These are phyloP conservation scores for Muscicapa adusta DNA, from an alignment of 2,113 vertebrate species.

Conservation along the genomic window DNA sequence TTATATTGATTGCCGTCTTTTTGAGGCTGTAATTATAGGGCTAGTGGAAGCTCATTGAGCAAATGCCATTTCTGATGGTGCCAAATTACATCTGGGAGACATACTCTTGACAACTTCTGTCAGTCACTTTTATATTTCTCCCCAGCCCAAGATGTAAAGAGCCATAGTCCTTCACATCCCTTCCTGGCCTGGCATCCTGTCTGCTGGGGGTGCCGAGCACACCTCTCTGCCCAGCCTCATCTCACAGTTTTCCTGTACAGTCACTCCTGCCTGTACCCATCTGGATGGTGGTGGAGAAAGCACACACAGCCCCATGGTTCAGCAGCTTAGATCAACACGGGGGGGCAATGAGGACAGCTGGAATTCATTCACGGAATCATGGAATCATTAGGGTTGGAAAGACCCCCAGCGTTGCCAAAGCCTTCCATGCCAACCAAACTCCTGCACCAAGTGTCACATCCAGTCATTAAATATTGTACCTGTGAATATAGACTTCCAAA, in stretches of 20 bases:
- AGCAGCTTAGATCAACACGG: neutral
- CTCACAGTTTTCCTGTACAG: neutral
- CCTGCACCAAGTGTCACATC: neutral
- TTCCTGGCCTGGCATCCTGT: neutral
- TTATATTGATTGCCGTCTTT: neutral
- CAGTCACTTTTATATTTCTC: neutral
- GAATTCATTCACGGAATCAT: neutral
- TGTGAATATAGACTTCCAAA: neutral
- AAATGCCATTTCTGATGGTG: neutral
- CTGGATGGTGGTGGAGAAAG: neutral
- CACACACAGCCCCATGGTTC: neutral
- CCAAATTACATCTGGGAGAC: accelerated
- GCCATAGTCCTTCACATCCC: neutral
- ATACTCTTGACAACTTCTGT: neutral
- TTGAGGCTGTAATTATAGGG: neutral
- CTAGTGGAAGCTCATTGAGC: neutral
- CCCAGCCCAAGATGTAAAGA: neutral
- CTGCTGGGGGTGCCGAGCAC: neutral
- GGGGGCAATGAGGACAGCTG: accelerated
- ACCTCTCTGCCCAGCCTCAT: neutral
- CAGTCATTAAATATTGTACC: neutral
- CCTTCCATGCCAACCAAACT: neutral
- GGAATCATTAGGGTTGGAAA: neutral
- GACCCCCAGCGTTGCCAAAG: neutral
- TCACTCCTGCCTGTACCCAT: neutral